These are phyloP conservation scores for Tetragonisca angustula DNA, from an alignment of 2,888 invertebrate species.

Conservation along the genomic window DNA sequence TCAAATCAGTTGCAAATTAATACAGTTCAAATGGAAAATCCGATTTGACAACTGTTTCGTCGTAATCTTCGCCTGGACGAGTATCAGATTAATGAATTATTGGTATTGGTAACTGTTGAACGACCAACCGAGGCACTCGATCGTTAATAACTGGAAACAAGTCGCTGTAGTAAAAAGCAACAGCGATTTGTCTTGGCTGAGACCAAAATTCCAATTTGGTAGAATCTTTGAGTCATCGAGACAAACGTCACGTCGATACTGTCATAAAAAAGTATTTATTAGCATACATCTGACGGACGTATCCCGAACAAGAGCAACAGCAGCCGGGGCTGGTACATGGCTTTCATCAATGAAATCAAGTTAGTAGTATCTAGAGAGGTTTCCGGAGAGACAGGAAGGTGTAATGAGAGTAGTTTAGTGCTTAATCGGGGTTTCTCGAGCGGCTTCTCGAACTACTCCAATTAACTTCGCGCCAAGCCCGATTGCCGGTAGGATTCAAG, in stretches of 20 bases:
- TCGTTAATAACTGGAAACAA: no score
- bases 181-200: no score
- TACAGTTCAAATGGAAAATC: background rate
- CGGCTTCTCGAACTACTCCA: slow-evolving; percentile 66
- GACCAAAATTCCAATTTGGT: no score
- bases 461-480: slow-evolving; percentile 64
- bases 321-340: slow-evolving; percentile 21
- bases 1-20: background rate
- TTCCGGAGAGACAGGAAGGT: slow-evolving; percentile 55
- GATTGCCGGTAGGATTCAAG: slow-evolving; percentile 67
- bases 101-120: no score
- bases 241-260: no score
- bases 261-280: slow-evolving; percentile 12
- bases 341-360: slow-evolving; percentile 49
- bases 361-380: slow-evolving; percentile 47
- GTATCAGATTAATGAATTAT: no score
- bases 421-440: slow-evolving; percentile 67
- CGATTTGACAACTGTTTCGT: background rate
- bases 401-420: slow-evolving; percentile 70
- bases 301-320: slow-evolving; percentile 21
- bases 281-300: slow-evolving; percentile 8
- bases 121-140: no score
- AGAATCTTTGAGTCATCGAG: no score
- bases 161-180: no score
- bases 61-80: no score